These are phyloP conservation scores for Sebastes vulpes DNA, from an alignment of 2,797 vertebrate species.

Conservation along the genomic window DNA sequence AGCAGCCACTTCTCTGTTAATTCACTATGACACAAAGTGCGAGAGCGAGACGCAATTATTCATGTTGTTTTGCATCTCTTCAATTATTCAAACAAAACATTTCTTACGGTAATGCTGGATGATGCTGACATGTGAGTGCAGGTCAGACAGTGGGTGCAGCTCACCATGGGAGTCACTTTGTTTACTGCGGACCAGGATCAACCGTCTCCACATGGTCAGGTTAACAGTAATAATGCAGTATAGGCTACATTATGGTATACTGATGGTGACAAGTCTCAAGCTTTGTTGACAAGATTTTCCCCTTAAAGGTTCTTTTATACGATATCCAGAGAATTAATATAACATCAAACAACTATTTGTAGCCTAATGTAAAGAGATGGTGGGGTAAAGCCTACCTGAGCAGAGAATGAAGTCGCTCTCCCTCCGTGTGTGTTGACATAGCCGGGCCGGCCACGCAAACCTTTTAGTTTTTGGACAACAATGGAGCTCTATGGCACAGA, in stretches of 20 bases:
- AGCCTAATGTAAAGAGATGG: background rate
- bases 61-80: constrained; percentile 80
- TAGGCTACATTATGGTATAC: background rate
- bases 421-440: background rate
- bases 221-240: background rate
- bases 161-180: constrained; percentile 39
- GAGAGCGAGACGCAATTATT: constrained; percentile 72
- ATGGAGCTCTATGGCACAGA: too few species aligned
- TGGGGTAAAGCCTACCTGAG: background rate
- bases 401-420: background rate
- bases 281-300: background rate
- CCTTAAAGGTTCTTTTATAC: background rate
- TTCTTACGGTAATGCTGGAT: constrained; percentile 37
- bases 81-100: constrained; percentile 79
- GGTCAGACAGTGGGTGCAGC: constrained; percentile 9
- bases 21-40: constrained; percentile 71
- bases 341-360: background rate
- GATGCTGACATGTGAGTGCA: constrained; percentile 25
- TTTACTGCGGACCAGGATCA: constrained; percentile 27
- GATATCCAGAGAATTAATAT: background rate
- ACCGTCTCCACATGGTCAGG: constrained; percentile 18
- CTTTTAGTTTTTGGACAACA: too few species aligned
- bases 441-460: too few species aligned
- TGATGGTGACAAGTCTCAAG: background rate
- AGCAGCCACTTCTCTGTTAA: constrained; percentile 57